Evolutionary conservation across 1,140 invertebrate species (phyloP).

Genomic region (Agrilus planipennis): DNA sequence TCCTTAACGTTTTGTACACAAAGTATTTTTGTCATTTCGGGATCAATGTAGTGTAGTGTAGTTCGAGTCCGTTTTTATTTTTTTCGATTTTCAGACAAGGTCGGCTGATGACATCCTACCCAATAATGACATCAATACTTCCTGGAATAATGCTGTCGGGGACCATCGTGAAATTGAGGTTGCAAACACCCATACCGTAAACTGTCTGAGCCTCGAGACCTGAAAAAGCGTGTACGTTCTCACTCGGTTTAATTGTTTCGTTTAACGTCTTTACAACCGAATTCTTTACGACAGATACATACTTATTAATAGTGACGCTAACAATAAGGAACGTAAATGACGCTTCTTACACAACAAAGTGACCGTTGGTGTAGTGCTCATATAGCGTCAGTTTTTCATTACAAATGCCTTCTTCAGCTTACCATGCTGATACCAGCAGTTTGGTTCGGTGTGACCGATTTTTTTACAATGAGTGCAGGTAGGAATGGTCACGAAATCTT

Average conservation of each 20-base stretch:
- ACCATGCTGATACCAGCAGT: background rate
- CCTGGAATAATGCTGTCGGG: background rate
- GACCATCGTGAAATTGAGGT: background rate
- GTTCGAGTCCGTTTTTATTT: background rate
- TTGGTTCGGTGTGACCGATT: conserved; percentile 1
- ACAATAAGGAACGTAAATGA: background rate
- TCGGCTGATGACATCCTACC: conserved; percentile 3
- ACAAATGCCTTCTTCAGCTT: conserved; percentile 1
- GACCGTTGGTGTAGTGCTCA: background rate
- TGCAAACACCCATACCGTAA: background rate
- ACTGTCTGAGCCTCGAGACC: background rate
- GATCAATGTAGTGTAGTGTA: background rate
- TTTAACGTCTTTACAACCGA: background rate
- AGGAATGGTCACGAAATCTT: background rate
- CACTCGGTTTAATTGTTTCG: background rate
- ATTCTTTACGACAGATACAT: background rate
- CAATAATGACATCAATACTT: background rate
- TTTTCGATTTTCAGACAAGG: background rate
- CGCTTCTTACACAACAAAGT: background rate
- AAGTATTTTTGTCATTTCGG: background rate
- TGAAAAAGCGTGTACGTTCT: background rate
- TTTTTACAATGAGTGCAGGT: background rate
- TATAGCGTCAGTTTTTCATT: background rate
- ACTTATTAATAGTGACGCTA: background rate
- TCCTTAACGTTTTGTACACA: background rate